These are phyloP conservation scores for Antechinus stuartii DNA, from an alignment of 2,113 vertebrate species.

Conservation along the genomic window DNA sequence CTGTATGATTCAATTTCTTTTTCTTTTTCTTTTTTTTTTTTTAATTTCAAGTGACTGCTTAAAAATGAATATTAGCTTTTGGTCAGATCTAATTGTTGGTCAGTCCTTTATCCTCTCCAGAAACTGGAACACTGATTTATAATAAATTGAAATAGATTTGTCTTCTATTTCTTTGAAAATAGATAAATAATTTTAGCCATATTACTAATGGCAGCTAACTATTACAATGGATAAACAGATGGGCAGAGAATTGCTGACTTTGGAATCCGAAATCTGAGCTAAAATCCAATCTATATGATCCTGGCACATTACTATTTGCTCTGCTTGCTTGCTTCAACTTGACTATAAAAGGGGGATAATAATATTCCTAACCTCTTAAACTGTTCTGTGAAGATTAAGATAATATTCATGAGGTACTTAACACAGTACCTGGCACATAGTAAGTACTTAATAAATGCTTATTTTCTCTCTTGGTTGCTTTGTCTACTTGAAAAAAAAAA, in stretches of 20 bases:
- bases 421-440: not conserved
- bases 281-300: not conserved
- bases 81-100: not conserved
- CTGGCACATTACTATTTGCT: not conserved
- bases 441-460: not conserved
- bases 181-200: not conserved
- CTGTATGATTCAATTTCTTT: not conserved
- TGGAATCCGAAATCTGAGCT: not conserved
- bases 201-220: not conserved
- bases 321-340: not conserved
- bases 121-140: not conserved
- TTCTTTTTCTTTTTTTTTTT: not conserved
- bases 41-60: not conserved
- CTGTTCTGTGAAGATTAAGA: not conserved
- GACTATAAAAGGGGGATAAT: not conserved
- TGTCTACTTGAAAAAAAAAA: not conserved
- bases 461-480: not conserved
- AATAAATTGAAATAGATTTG: not conserved
- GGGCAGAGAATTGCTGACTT: not conserved
- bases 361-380: not conserved
- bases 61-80: not conserved
- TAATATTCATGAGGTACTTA: not conserved
- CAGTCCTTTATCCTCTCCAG: not conserved
- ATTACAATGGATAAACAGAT: not conserved
- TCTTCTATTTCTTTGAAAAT: not conserved